phyloP scores from a whole-genome alignment of 2,888 invertebrate species.

The Acrobasis suavella region DNA sequence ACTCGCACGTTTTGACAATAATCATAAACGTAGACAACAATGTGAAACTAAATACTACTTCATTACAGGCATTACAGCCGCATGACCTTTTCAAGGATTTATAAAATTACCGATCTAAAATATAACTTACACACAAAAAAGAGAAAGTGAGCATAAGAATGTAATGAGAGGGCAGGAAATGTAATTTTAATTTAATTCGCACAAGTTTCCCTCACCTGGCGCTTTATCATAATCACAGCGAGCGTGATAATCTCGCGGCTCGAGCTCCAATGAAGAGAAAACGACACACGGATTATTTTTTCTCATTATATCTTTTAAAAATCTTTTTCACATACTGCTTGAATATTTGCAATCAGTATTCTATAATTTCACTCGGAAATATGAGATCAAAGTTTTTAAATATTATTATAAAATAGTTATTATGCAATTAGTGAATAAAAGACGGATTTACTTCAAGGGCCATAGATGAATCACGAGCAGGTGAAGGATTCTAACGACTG shows the following conservation, averaged over 20 bases:
- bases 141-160: constrained; percentile 25
- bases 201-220: constrained; percentile 55
- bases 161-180: constrained; percentile 56
- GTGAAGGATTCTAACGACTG: too few species aligned
- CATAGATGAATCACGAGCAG: too few species aligned
- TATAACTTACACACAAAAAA: too few species aligned
- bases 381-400: not conserved
- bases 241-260: constrained; percentile 63
- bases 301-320: constrained; percentile 52
- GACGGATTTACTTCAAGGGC: too few species aligned
- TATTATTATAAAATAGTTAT: too few species aligned
- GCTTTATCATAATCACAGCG: constrained; percentile 69
- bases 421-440: too few species aligned
- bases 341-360: constrained; percentile 24
- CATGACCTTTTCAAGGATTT: too few species aligned
- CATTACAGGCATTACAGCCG: too few species aligned
- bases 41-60: too few species aligned
- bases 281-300: constrained; percentile 61
- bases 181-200: constrained; percentile 66
- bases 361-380: not conserved
- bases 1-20: too few species aligned
- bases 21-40: too few species aligned
- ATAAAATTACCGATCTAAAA: too few species aligned
- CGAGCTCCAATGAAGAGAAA: constrained; percentile 57
- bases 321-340: constrained; percentile 47